phyloP scores from a whole-genome alignment of 1,140 invertebrate species.

The Monochamus saltuarius region DNA sequence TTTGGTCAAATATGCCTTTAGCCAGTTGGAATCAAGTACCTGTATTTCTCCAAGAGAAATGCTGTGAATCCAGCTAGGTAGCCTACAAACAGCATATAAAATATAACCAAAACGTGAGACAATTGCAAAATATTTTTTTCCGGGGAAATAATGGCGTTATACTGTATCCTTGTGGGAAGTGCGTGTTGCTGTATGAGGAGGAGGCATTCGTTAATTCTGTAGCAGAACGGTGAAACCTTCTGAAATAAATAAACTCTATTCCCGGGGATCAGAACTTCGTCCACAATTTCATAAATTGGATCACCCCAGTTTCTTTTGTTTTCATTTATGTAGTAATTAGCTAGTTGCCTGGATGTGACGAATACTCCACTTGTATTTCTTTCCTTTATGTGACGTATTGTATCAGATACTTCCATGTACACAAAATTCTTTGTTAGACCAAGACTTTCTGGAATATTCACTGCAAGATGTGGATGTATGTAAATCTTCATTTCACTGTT shows the following conservation, averaged over 20 bases:
- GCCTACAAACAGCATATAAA: not conserved
- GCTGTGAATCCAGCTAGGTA: not conserved
- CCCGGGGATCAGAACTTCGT: slow-evolving; percentile 2
- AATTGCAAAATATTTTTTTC: not conserved
- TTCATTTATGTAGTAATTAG: not conserved
- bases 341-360: slow-evolving; percentile 4
- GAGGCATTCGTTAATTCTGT: not conserved
- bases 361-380: slow-evolving; percentile 2
- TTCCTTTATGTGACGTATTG: not conserved
- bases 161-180: not conserved
- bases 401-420: not conserved
- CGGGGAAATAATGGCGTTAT: not conserved
- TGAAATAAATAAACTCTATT: not conserved
- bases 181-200: slow-evolving; percentile 3
- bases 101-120: slow-evolving; percentile 7
- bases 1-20: too few species aligned
- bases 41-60: too few species aligned
- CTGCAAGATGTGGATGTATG: not conserved
- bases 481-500: not conserved
- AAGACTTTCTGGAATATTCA: not conserved
- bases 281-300: not conserved
- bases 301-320: not conserved
- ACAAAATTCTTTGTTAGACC: not conserved
- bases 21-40: too few species aligned
- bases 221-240: not conserved